A percentile compares a stretch with the other conserved stretches of the same genome.
These are phyloP conservation scores for Nephrotoma guestfalica DNA, from an alignment of 2,888 invertebrate genomes.

Conservation along the genomic window DNA sequence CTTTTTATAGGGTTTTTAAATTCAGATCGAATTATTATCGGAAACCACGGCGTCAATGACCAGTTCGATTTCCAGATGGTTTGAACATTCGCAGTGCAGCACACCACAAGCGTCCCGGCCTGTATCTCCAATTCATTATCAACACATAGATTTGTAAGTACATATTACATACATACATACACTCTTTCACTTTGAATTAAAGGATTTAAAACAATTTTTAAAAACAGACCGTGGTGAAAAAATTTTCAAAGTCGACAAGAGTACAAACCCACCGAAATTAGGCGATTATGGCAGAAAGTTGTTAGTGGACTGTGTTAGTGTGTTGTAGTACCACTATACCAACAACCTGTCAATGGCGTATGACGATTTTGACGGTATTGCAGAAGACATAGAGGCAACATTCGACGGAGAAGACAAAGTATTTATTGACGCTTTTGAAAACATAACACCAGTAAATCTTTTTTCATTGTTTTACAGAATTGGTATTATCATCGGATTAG, in stretches of 20 bases:
- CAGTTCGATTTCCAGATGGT: background rate
- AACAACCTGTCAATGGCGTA: no score
- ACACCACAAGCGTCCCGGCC: background rate
- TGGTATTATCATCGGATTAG: no score
- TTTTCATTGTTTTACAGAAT: no score
- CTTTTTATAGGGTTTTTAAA: background rate
- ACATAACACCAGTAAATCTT: no score
- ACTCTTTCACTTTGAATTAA: background rate
- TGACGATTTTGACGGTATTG: no score
- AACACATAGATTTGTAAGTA: background rate
- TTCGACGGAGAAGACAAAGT: no score
- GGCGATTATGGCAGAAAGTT: no score
- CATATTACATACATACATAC: no score
- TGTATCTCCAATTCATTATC: background rate
- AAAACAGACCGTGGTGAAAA: background rate
- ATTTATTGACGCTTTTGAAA: no score
- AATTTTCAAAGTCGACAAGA: background rate
- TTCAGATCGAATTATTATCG: background rate
- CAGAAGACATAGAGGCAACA: no score
- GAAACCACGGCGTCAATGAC: background rate
- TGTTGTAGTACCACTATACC: no score
- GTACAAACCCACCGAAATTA: background rate
- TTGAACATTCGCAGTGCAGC: background rate
- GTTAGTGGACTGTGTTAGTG: no score
- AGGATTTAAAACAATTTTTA: background rate